Base-by-base conservation (phyloP, 1,140 invertebrate species). In the Mizuhopecten yessoensis region DNA sequence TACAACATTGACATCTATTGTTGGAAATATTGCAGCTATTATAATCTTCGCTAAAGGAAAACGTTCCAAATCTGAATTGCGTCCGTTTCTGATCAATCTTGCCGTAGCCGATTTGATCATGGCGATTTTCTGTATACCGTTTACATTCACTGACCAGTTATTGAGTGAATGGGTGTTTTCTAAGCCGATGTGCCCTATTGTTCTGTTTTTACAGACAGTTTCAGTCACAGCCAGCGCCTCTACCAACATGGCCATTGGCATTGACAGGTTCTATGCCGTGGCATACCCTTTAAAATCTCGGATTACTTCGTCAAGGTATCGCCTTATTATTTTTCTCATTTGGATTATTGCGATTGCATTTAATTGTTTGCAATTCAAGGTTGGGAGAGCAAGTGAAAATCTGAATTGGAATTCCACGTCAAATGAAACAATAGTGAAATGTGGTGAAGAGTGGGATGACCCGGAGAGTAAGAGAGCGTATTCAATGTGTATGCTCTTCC, bases 11-110 rank as follows among this genome's bases (percentile, higher is more conserved):
- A 90, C 94, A 15, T 94, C 95, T 17, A 93, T 96, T 33, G 23
- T 93, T 11, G 96, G 96, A 20, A 96, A 96, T 92, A 93, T 94
- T 15, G 15, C 96, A 2, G 94, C 94, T 13, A 96, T 96, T 29
- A 88, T 96, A 17, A 94, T 96, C 17, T 96, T 96, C 88, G 89
- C 94, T 0, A 92, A 92, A 86, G 96, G 96, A 13, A 93, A 93
- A 42, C 91, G 94, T 86, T 95, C 93, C 13, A 93, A 94, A 88
- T 96, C 95, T 13, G 96, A 96, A 87, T 91, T 96, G 15, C 92
- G 96, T 29, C 94, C 94, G 1, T 99, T 98, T 96, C 97, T 99
- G 34, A 97, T 98, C 34, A 99, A 98, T 96, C 97, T 99, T 97
- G 98, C 97, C 29, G 92, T 96, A 34, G 95, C 96, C 1, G 96